Evolutionary conservation across 2,888 invertebrate genomes (phyloP).

Genomic region (Trachelus stipa): DNA sequence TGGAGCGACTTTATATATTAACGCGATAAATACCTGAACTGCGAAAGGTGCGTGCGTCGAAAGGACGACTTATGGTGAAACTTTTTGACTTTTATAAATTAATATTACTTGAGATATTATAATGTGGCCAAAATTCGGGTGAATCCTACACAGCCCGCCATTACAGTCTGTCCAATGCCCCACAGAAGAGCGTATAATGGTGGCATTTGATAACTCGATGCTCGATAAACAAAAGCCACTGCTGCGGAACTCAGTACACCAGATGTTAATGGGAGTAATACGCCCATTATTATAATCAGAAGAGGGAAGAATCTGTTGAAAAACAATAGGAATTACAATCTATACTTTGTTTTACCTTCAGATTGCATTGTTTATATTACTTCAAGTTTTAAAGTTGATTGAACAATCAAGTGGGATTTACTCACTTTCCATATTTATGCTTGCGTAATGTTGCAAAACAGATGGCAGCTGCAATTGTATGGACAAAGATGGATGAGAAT

Average conservation of each 20-base stretch:
- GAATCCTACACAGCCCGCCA: conserved; percentile 91
- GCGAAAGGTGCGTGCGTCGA: neutral
- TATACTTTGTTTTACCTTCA: neutral
- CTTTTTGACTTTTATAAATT: neutral
- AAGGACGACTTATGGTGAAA: neutral
- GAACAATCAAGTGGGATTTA: conserved; percentile 25
- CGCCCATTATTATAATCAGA: conserved; percentile 88
- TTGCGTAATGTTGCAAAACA: conserved; percentile 92
- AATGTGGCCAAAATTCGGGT: conserved; percentile 93
- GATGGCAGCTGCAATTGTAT: conserved; percentile 89
- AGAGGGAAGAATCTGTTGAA: conserved; percentile 86
- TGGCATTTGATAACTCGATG: conserved; percentile 89
- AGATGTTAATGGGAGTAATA: conserved; percentile 88
- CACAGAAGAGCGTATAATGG: conserved; percentile 93
- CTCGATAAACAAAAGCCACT: conserved; percentile 93
- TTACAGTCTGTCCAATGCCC: conserved; percentile 93
- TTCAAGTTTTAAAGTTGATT: neutral
- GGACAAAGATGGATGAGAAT: conserved; percentile 93
- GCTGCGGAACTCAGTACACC: conserved; percentile 92
- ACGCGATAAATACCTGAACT: neutral
- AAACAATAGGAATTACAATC: neutral
- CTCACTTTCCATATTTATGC: conserved; percentile 86
- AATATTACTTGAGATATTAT: conserved; percentile 66
- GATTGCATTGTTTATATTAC: neutral
- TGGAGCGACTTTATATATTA: neutral